Evolutionary conservation across 1,140 invertebrate genomes (phyloP).

Genomic region (Hyles vespertilio): DNA sequence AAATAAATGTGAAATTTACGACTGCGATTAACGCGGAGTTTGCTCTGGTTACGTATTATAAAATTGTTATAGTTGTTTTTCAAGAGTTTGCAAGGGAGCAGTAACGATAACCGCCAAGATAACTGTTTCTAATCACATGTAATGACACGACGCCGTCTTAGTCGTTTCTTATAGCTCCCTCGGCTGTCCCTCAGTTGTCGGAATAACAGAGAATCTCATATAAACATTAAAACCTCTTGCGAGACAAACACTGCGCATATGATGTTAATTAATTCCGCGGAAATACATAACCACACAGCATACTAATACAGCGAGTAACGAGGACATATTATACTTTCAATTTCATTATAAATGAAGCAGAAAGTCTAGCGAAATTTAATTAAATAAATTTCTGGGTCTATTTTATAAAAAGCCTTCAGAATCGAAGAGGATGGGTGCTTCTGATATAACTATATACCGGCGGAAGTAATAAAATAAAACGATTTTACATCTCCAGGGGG

Average conservation of each 20-base stretch:
- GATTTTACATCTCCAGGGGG: conserved; percentile 74
- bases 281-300: too few relatives aligned
- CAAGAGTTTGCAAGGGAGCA: conserved; percentile 58
- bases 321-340: too few relatives aligned
- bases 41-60: conserved; percentile 54
- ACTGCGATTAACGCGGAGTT: conserved; percentile 53
- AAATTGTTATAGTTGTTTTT: conserved; percentile 62
- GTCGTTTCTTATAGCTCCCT: conserved; percentile 6
- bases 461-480: conserved; percentile 75
- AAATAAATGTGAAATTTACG: conserved; percentile 46
- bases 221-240: too few relatives aligned
- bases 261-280: too few relatives aligned
- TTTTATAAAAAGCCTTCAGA: conserved; percentile 34
- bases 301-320: too few relatives aligned
- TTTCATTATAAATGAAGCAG: too few relatives aligned
- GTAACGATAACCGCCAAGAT: conserved; percentile 63
- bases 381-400: not conserved
- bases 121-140: conserved; percentile 67
- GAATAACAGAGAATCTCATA: too few relatives aligned
- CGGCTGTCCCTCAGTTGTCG: not conserved
- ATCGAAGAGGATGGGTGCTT: conserved; percentile 46
- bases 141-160: conserved; percentile 44
- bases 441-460: conserved; percentile 67
- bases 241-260: too few relatives aligned
- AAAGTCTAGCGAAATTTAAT: too few relatives aligned